Conservation (phyloP, 2,888 invertebrate genomes). For the Agonum fuliginosum region DNA sequence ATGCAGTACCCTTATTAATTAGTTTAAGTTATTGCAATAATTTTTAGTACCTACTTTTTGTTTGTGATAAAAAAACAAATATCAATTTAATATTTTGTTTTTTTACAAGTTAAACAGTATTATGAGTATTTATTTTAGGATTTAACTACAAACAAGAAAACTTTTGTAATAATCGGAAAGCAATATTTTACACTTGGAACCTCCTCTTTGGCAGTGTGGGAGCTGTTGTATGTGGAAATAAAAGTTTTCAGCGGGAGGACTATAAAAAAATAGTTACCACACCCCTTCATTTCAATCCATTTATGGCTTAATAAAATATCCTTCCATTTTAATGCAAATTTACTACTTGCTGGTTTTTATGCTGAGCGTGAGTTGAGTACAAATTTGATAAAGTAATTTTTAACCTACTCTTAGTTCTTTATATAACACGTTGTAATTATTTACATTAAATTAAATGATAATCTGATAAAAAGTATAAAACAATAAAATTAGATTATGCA, state of each 20-base stretch:
- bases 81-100: too few relatives aligned
- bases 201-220: too few relatives aligned
- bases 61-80: too few relatives aligned
- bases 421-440: background rate
- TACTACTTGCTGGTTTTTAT: background rate
- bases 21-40: too few relatives aligned
- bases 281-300: conserved; percentile 21
- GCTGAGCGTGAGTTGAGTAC: background rate
- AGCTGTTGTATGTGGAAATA: conserved; percentile 3
- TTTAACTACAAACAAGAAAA: too few relatives aligned
- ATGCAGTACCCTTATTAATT: too few relatives aligned
- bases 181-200: too few relatives aligned
- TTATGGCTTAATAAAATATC: conserved; percentile 42
- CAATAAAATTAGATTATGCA: too few relatives aligned
- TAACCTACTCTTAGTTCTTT: background rate
- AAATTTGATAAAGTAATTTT: background rate
- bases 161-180: too few relatives aligned
- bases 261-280: conserved; percentile 26
- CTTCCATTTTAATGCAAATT: conserved; percentile 19
- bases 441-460: conserved; percentile 26
- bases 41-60: too few relatives aligned
- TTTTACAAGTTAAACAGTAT: too few relatives aligned
- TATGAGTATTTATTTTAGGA: too few relatives aligned
- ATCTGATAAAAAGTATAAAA: conserved; percentile 1
- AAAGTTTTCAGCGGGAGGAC: conserved; percentile 10